Evolutionary conservation across 2,888 invertebrate genomes (phyloP), one percentile per base, ranked within the genome.

Genomic region (Elaeidobius kamerunicus): DNA sequence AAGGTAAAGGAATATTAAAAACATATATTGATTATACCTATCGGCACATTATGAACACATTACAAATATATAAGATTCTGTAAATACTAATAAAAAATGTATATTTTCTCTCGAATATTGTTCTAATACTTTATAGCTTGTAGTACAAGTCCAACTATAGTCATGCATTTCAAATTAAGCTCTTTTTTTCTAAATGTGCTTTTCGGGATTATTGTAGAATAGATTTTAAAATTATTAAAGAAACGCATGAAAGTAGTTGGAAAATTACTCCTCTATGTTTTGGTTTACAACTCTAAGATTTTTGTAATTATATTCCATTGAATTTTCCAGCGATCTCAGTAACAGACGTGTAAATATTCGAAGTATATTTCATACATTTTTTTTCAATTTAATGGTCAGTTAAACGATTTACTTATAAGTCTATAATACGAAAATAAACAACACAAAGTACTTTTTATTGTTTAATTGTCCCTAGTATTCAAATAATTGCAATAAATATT

Each of bases 371-470:
- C 61, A 60, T 61, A 61, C 56, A 52, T 53, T 61, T 67, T 67
- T 69, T 69, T 68, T 67, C 47, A 38, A 64, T 65, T 61, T 68
- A 64, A 71, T 68, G 71, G 70, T 71, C 71, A 71, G 70, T 71
- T 70, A 68, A 69, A 68, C 28, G 30, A 69, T 63, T 69, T 67
- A 65, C 68, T 68, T 70, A 69, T 69, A 69, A 52, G 55, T 48
- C 66, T 69, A 68, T 67, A 63, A 68, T 67, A 69, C 66, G 62
- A 69, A 69, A 68, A 66, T 68, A 69, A 47, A 52, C 36, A 47
- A 52, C 41, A 42, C 42, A 47, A 52, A 35, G 15, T 3, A 35
- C 12, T 16, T 16, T 18, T 17, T 40, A 19, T 23, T 17, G 35
- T n/a, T 27, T 27, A 7, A 27, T 27, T 27, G 5, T 27, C n/a